Base-by-base conservation (phyloP, 2,888 invertebrate species). In the Gari tellinella region DNA sequence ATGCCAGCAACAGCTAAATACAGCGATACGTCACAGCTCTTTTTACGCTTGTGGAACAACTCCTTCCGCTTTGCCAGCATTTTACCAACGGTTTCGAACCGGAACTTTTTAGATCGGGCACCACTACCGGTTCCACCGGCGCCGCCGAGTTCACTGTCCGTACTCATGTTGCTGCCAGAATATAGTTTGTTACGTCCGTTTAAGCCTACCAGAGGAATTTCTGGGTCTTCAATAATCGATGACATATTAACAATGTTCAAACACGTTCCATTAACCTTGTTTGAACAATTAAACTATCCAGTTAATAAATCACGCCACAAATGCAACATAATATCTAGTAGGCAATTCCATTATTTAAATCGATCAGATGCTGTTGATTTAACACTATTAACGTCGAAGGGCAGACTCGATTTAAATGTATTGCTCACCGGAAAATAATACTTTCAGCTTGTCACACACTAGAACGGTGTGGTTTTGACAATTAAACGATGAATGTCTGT, bases 71-170 rank as follows among this genome's bases (percentile, higher is more conserved):
- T 88, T 3, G 90, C 91, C 57, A 91, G 83, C 51, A 90, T 80
- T 38, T 86, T 87, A 2, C 91, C 91, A 14, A 91, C 91, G 52
- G 91, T 89, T 64, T 88, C 89, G 63, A 88, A 89, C 19, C 83
- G 80, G 46, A 73, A 79, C 48, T 72, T 61, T 8, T 61, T 65
- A 2, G 62, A 43, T 12, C 38, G 43, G n/a, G 68, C 65, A 17
- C 64, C 52, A 19, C 56, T 51, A 19, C 45, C 53, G 26, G 66
- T 48, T 10, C 37, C 62, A 17, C 8, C 15, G 37, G 26, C 38
- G 21, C 25, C 41, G n/a, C 48, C 63, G 53, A 67, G 45, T 21
- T 69, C 63, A 17, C 65, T 66, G 10, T 31, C 31, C 31, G 31
- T 31, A 53, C 79, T 79, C n/a, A 62, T 60, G 38, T 75, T 69